Conservation (phyloP, 92 coral and sea anemone genomes). For the Pocillopora grandis region DNA sequence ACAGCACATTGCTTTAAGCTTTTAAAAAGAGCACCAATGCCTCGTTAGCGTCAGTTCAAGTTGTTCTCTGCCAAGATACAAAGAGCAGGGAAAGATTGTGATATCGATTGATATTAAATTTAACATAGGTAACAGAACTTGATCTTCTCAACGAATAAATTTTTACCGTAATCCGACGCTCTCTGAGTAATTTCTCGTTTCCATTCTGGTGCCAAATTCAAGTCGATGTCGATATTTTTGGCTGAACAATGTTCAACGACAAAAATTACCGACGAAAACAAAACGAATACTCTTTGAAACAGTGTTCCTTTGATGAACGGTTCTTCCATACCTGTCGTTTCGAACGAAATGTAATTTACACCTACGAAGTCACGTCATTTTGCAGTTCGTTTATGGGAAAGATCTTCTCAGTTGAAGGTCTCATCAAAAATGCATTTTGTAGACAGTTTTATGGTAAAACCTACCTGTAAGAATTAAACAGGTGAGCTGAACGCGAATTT, state of each 20-base stretch:
- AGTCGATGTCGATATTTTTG: conserved; percentile 36
- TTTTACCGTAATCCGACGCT: conserved; percentile 69
- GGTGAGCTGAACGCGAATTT: not conserved
- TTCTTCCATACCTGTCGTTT: conserved; percentile 3
- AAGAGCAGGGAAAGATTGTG: too few species aligned
- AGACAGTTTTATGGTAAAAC: conserved; percentile 5
- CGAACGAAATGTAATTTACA: not conserved
- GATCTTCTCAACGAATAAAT: too few species aligned
- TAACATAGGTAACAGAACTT: too few species aligned
- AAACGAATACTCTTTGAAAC: not conserved
- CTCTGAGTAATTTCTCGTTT: conserved; percentile 51
- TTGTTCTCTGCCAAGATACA: too few species aligned
- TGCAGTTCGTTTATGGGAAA: not conserved
- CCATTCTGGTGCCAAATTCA: conserved; percentile 63
- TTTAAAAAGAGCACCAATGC: too few species aligned
- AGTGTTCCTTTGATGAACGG: not conserved
- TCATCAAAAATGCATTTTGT: conserved; percentile 40
- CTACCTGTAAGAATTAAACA: not conserved
- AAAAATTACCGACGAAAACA: not conserved
- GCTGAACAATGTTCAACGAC: conserved; percentile 7
- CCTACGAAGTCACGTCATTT: conserved; percentile 20
- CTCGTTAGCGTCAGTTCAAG: too few species aligned
- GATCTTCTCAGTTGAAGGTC: conserved; percentile 15
- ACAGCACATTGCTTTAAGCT: too few species aligned
- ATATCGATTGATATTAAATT: too few species aligned